Conservation (phyloP, 2,888 invertebrate genomes). For the Mayetiola destructor region DNA sequence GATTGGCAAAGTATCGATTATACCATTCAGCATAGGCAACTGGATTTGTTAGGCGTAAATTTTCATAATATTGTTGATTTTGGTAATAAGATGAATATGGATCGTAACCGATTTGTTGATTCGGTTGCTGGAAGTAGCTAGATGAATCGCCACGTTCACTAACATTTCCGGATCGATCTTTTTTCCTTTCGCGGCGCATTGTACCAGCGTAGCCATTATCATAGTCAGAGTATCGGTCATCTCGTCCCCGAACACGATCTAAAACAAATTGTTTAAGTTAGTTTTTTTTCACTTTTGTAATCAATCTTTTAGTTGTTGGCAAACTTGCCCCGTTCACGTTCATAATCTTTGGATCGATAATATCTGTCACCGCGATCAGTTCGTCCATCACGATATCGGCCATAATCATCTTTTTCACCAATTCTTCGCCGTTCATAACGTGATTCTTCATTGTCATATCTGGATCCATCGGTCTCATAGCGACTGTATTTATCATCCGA, state of each 20-base stretch:
- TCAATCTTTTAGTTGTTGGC: constrained; percentile 17
- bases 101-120: constrained; percentile 34
- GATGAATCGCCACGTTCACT: constrained; percentile 21
- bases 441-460: constrained; percentile 50
- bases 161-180: constrained; percentile 18
- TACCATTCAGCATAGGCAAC: constrained; percentile 66
- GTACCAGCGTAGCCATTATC: constrained; percentile 24
- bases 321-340: constrained; percentile 19
- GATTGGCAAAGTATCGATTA: constrained; percentile 46
- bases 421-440: constrained; percentile 23
- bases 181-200: constrained; percentile 27
- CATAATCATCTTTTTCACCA: constrained; percentile 20
- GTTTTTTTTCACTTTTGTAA: no score
- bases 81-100: constrained; percentile 42
- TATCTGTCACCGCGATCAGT: constrained; percentile 19
- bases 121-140: constrained; percentile 19
- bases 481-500: constrained; percentile 19
- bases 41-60: constrained; percentile 60
- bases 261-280: no score
- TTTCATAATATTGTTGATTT: constrained; percentile 57
- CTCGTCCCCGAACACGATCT: constrained; percentile 18
- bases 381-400: constrained; percentile 20
- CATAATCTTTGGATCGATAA: constrained; percentile 16
- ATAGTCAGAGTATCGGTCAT: constrained; percentile 18
- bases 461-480: constrained; percentile 51